A percentile compares a stretch with the other conserved stretches of the same genome.
These are phyloP conservation scores for Halesus radiatus DNA, from an alignment of 1,140 invertebrate species.

Conservation along the genomic window DNA sequence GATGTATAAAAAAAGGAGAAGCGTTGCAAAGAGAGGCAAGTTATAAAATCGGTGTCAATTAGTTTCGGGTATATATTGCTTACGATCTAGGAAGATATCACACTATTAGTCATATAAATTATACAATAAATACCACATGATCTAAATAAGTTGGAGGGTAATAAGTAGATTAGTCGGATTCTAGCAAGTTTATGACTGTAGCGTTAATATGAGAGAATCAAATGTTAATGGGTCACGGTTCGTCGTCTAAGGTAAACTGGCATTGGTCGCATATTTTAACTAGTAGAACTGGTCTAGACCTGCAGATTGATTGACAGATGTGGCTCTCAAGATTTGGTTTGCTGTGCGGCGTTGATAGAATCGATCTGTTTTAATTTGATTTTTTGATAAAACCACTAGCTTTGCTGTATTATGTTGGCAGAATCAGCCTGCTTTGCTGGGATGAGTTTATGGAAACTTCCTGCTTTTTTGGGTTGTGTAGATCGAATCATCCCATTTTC, in stretches of 20 bases:
- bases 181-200: neutral
- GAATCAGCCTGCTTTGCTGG: too few species aligned
- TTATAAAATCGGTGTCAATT: neutral
- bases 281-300: too few species aligned
- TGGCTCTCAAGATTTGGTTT: too few species aligned
- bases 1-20: neutral
- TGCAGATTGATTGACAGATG: too few species aligned
- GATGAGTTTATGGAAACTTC: too few species aligned
- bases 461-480: too few species aligned
- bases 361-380: too few species aligned
- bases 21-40: neutral
- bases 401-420: too few species aligned
- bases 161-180: neutral
- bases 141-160: too few species aligned
- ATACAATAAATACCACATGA: neutral
- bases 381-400: too few species aligned
- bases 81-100: constrained; percentile 27
- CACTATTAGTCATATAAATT: neutral
- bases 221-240: neutral
- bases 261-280: neutral
- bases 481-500: too few species aligned
- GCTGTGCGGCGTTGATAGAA: too few species aligned
- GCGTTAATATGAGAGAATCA: neutral
- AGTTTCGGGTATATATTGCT: neutral
- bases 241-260: neutral